Conservation (phyloP, 2,797 vertebrate genomes). For the Dryobates pubescens region DNA sequence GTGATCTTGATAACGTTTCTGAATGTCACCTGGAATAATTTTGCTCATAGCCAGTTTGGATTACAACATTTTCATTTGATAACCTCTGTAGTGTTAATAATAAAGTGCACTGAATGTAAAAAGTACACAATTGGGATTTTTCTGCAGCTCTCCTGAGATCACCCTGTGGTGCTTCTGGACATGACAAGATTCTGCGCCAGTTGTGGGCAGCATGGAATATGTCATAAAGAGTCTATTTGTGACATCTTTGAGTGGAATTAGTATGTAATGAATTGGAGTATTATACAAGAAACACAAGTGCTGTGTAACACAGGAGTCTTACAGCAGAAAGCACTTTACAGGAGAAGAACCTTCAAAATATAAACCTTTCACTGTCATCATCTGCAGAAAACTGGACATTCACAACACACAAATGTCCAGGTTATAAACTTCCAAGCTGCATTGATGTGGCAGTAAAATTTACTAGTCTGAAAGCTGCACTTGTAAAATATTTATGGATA, state of each 20-base stretch:
- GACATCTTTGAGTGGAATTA: constrained; percentile 52
- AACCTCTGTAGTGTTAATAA: not conserved
- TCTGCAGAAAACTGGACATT: constrained; percentile 61
- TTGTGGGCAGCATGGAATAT: not conserved
- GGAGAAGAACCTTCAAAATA: constrained; percentile 69
- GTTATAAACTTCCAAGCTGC: constrained; percentile 75
- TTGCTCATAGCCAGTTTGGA: not conserved
- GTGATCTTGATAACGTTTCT: constrained; percentile 13
- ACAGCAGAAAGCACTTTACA: constrained; percentile 53
- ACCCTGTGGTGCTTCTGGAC: constrained; percentile 21
- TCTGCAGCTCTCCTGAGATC: constrained; percentile 6
- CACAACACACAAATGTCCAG: constrained; percentile 64
- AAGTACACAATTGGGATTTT: not conserved
- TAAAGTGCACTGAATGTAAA: not conserved
- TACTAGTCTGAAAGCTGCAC: constrained; percentile 73
- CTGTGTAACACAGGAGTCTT: constrained; percentile 52
- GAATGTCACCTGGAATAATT: not conserved
- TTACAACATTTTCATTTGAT: constrained; percentile 44
- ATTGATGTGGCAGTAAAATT: constrained; percentile 79
- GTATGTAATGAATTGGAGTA: constrained; percentile 50
- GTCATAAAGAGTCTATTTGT: constrained; percentile 64
- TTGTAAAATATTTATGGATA: constrained; percentile 84
- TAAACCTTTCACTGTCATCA: constrained; percentile 70
- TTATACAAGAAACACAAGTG: constrained; percentile 46
- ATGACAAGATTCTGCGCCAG: constrained; percentile 15